Evolutionary conservation across 2,797 vertebrate genomes (phyloP), one percentile per base, ranked within the genome.

Genomic region (Esox lucius): DNA sequence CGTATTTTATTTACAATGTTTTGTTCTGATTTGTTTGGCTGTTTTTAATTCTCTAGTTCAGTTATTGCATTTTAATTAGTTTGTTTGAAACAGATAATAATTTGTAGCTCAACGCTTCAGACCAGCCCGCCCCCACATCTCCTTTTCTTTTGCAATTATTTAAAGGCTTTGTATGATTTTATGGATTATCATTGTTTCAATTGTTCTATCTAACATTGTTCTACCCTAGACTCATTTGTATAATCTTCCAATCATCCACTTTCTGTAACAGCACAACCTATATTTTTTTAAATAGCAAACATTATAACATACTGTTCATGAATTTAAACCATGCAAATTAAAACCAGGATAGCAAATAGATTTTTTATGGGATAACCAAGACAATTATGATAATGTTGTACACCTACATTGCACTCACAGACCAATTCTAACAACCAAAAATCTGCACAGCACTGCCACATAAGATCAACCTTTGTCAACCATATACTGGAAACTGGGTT

Each of bases 161-260:
- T 71, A 74, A 78, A 73, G 67, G 42, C 77, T 69, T 75, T 73
- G 72, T 76, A 78, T 64, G 35, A 42, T 42, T 42, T 16, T 73
- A 69, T 75, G 76, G 83, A 87, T 90, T 74, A 83, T 82, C 78
- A 75, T 78, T 72, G 48, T n/a, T 80, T 68, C 16, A 71, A 79
- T 78, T 51, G 62, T 48, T 78, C 59, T 35, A 80, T 78, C 68
- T 73, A 71, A 79, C 85, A 87, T 81, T 67, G 68, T 78, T 67
- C 35, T 39, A 39, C 35, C 35, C 35, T 39, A 35, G 35, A 39
- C 35, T 88, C 74, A 82, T 91, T 87, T 84, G 82, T 82, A 78
- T 87, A 86, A 85, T 85, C 83, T 77, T 76, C 71, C 72, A 17
- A 33, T 68, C 19, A 19, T 70, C 22, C 22, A 19, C 22, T 12